A percentile compares a stretch with the other conserved stretches of the same genome.
Evolutionary conservation across 1,140 invertebrate species (phyloP).

Genomic region (Pseudachorutes palmiensis): DNA sequence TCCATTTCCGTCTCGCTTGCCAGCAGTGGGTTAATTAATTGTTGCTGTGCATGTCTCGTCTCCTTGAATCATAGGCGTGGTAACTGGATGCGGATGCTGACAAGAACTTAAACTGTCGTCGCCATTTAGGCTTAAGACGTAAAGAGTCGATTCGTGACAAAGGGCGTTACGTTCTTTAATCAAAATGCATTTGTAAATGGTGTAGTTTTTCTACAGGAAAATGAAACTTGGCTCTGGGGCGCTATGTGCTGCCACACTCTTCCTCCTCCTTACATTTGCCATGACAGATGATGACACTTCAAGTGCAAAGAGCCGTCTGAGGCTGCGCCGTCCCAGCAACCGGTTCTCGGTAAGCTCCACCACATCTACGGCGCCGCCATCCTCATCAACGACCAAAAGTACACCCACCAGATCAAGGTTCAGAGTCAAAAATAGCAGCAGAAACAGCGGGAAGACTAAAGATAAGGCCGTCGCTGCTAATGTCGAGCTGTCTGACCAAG

Average conservation of each 20-base stretch:
- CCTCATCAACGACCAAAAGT: constrained; percentile 2
- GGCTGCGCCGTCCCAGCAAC: not conserved
- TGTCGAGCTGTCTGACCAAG: constrained; percentile 48
- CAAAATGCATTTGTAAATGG: too few relatives aligned
- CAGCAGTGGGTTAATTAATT: not conserved
- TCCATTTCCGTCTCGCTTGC: not conserved
- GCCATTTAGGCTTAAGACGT: not conserved
- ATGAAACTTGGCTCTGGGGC: not conserved
- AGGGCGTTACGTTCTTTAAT: too few relatives aligned
- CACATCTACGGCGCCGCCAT: not conserved
- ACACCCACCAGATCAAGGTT: not conserved
- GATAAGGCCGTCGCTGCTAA: constrained; percentile 50
- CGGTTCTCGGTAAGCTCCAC: not conserved
- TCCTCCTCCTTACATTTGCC: not conserved
- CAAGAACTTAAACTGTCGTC: too few relatives aligned
- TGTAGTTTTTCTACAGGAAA: not conserved
- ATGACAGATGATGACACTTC: not conserved
- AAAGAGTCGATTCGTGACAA: not conserved
- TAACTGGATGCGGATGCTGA: not conserved
- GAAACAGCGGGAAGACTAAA: constrained; percentile 13
- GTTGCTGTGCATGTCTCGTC: not conserved
- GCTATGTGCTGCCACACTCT: not conserved
- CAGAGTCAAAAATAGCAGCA: not conserved
- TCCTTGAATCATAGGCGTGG: not conserved
- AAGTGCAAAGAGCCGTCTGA: not conserved